A percentile compares a stretch with the other conserved stretches of the same genome.
These are phyloP conservation scores for Onychomys leucogaster DNA, from an alignment of 2,797 vertebrate genomes.

Conservation along the genomic window DNA sequence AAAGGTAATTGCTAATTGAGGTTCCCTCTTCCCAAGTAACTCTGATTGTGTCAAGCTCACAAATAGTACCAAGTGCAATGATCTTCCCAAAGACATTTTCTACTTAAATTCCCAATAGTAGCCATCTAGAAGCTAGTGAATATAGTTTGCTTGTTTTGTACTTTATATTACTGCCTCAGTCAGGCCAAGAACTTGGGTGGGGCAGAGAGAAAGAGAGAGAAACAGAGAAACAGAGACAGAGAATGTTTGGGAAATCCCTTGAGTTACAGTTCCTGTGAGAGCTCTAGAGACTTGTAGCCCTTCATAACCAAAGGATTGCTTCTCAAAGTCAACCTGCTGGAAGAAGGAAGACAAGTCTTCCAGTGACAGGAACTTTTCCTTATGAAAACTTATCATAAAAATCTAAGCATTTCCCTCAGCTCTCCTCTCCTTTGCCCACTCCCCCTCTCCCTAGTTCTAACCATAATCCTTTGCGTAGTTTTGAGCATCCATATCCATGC, in stretches of 20 bases:
- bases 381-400: neutral
- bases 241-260: neutral
- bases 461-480: neutral
- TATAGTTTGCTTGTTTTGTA: neutral
- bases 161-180: neutral
- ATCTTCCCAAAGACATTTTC: neutral
- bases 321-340: neutral
- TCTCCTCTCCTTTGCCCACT: rapidly evolving
- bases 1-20: neutral
- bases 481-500: neutral
- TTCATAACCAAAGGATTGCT: neutral
- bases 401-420: neutral
- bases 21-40: neutral
- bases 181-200: neutral
- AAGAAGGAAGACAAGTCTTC: neutral
- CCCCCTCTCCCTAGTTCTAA: neutral
- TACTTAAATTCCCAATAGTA: neutral
- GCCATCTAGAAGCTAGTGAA: neutral
- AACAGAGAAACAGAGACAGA: neutral
- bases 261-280: neutral
- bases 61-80: neutral
- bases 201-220: neutral
- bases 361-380: neutral
- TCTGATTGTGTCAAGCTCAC: neutral
- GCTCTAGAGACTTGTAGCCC: neutral